These are phyloP conservation scores for Caenorhabditis briggsae DNA, from an alignment of 1,140 invertebrate genomes.

Conservation along the genomic window DNA sequence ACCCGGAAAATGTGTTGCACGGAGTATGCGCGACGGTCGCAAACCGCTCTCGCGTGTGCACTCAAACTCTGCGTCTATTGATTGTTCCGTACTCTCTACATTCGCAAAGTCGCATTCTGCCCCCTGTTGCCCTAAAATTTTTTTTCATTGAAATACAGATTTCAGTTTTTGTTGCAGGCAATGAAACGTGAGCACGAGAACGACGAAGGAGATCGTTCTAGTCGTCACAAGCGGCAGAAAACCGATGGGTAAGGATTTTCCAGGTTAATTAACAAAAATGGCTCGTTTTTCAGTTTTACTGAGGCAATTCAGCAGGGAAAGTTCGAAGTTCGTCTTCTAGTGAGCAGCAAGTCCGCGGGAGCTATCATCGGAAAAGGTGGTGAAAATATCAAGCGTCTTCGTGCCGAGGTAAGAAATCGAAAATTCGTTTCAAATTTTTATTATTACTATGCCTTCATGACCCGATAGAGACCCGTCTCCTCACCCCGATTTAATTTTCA, in stretches of 20 bases:
- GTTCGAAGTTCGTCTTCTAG: constrained; percentile 76
- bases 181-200: constrained; percentile 59
- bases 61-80: constrained; percentile 9
- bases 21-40: constrained; percentile 20
- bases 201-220: constrained; percentile 37
- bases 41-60: constrained; percentile 15
- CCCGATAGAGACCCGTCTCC: constrained; percentile 46
- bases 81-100: too few relatives aligned
- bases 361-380: constrained; percentile 97
- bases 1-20: constrained; percentile 30
- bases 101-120: background rate
- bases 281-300: constrained; percentile 49
- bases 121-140: constrained; percentile 8
- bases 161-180: constrained; percentile 14
- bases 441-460: constrained; percentile 5
- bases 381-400: constrained; percentile 87
- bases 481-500: constrained; percentile 69
- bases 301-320: constrained; percentile 70
- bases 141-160: background rate
- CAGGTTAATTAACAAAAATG: background rate
- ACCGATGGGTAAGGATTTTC: constrained; percentile 49
- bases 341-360: constrained; percentile 82
- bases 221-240: constrained; percentile 40
- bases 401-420: constrained; percentile 72
- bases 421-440: constrained; percentile 9